These are phyloP conservation scores for Spodoptera frugiperda DNA, from an alignment of 1,140 invertebrate genomes.

Conservation along the genomic window DNA sequence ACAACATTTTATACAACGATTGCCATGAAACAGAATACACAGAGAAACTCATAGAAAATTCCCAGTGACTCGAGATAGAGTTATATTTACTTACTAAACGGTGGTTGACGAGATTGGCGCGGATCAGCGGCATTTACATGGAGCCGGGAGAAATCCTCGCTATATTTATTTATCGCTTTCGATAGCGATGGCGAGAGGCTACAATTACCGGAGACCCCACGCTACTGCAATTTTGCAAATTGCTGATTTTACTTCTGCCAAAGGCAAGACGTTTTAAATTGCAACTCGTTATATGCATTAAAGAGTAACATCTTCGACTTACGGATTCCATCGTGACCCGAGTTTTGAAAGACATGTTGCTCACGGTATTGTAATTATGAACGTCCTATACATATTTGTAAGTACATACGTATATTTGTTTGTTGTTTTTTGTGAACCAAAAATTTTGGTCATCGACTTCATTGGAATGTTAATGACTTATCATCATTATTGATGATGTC, in stretches of 20 bases:
- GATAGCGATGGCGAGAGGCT: constrained; percentile 61
- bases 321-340: constrained; percentile 26
- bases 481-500: constrained; percentile 3
- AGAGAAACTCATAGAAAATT: constrained; percentile 28
- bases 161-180: constrained; percentile 82
- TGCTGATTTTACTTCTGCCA: constrained; percentile 80
- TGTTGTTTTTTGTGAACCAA: constrained; percentile 30
- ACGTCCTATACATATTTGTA: constrained; percentile 31
- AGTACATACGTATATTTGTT: not conserved
- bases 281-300: constrained; percentile 78
- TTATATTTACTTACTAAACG: constrained; percentile 55
- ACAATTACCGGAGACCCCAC: constrained; percentile 77
- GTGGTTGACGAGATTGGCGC: constrained; percentile 29
- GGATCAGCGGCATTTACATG: constrained; percentile 23
- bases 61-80: constrained; percentile 31
- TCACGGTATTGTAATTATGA: constrained; percentile 44
- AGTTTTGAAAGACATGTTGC: constrained; percentile 36
- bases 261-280: constrained; percentile 77
- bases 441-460: constrained; percentile 39
- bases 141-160: constrained; percentile 63
- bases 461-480: constrained; percentile 31
- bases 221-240: constrained; percentile 82
- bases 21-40: not conserved
- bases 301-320: constrained; percentile 63
- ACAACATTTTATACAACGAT: not conserved